Evolutionary conservation across 2,888 invertebrate species (phyloP).

Genomic region (Drosophila quinaria): DNA sequence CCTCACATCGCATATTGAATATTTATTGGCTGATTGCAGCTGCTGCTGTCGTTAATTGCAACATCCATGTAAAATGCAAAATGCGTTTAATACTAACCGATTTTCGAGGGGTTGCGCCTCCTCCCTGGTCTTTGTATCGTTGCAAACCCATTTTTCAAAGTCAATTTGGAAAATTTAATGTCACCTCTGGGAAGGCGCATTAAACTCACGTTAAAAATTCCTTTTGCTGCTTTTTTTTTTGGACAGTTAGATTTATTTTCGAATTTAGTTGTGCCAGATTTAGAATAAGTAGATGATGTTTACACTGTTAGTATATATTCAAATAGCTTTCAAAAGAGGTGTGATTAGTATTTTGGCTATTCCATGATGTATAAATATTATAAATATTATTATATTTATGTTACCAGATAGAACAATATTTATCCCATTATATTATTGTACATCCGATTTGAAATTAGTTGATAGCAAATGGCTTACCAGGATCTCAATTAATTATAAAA

Average conservation of each 20-base stretch:
- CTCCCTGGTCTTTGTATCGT: not conserved
- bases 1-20: slow-evolving; percentile 53
- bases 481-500: slow-evolving; percentile 1
- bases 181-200: slow-evolving; percentile 64
- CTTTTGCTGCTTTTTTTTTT: slow-evolving; percentile 1
- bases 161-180: slow-evolving; percentile 64
- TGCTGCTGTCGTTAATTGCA: slow-evolving; percentile 70
- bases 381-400: too few species aligned
- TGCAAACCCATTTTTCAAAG: slow-evolving; percentile 70
- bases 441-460: too few species aligned
- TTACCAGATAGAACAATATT: too few species aligned
- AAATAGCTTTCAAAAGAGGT: not conserved
- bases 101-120: slow-evolving; percentile 11
- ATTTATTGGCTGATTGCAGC: slow-evolving; percentile 71
- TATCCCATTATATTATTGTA: too few species aligned
- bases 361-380: too few species aligned
- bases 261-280: not conserved
- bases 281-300: not conserved
- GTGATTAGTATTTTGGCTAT: too few species aligned
- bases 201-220: slow-evolving; percentile 4
- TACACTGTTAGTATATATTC: not conserved
- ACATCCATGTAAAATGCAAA: slow-evolving; percentile 53
- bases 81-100: slow-evolving; percentile 42
- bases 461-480: too few species aligned
- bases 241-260: slow-evolving; percentile 19